Percentiles rank a stretch among this genome's conserved stretches.
Conservation (phyloP, 2,113 vertebrate species). For the Ovis canadensis region DNA sequence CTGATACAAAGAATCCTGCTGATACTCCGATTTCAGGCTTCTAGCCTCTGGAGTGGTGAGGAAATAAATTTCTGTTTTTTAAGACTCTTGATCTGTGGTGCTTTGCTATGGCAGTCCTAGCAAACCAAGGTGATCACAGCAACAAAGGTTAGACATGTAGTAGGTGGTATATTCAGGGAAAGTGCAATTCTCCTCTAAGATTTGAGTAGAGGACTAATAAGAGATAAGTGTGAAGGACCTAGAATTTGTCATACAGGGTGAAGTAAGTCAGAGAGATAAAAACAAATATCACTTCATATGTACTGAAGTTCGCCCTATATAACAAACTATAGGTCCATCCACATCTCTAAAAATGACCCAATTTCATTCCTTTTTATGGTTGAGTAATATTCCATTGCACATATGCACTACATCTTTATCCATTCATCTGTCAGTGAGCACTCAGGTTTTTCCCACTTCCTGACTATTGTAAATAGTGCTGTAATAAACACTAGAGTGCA, state of each 20-base stretch:
- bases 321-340: background rate
- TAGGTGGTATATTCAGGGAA: background rate
- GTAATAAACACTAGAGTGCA: background rate
- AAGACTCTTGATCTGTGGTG: background rate
- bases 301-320: background rate
- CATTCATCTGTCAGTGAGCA: background rate
- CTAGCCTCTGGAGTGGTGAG: background rate
- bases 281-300: background rate
- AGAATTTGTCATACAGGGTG: background rate
- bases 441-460: background rate
- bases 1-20: background rate
- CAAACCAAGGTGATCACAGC: background rate
- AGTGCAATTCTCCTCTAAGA: background rate
- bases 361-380: background rate
- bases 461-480: background rate
- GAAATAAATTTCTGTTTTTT: background rate
- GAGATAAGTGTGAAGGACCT: background rate
- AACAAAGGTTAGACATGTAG: background rate
- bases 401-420: background rate
- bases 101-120: background rate
- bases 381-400: background rate
- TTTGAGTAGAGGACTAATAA: background rate
- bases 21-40: background rate
- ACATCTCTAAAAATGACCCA: background rate
- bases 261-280: background rate